Base-by-base conservation (phyloP, 2,113 vertebrate genomes). In the Pseudorectes ferrugineus region DNA sequence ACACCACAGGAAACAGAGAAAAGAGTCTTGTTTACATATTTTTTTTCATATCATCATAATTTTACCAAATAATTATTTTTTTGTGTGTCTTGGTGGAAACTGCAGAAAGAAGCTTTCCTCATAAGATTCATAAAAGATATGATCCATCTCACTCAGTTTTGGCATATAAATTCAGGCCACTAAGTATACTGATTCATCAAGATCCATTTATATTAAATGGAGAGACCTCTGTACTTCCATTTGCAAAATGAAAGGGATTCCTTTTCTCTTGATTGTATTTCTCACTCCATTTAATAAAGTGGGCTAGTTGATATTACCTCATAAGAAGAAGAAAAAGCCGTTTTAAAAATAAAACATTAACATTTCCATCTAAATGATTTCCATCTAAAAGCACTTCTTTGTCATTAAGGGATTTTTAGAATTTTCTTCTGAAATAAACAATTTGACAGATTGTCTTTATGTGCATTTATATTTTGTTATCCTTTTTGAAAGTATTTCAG, bases 11-110 rank as follows among this genome's bases (percentile, higher is more conserved):
- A 55, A 54, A 17, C 2, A 21, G 2, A 48, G 25, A 25, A 42
- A 42, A 15, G 1, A 14, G 0, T 9, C 3, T 68, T 19, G 12
- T 83, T 63, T 23, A 18, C 1, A 43, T 21, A 6, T 36, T 17
- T 58, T 5, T 59, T 36, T 20, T 52, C 8, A 29, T 20, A 79
- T 58, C 6, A 18, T 4, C 14, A 21, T 54, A 58, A 76, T 80
- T 80, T 76, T 52, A 59, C 5, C 6, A 55, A 20, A 18, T 46
- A 29, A 17, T 36, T 58, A 6, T 1, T 15, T 10, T 10, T 13
- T 24, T 31, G 3, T 31, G 8, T 72, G 4, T 72, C 33, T 63
- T 63, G 5, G 54, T 76, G 6, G 23, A 76, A 86, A 63, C 8
- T 18, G 18, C 2, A 72, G 43, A 75, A 76, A 55, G 5, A 49